Conservation (phyloP, 1,140 invertebrate genomes). For the Apis cerana region DNA sequence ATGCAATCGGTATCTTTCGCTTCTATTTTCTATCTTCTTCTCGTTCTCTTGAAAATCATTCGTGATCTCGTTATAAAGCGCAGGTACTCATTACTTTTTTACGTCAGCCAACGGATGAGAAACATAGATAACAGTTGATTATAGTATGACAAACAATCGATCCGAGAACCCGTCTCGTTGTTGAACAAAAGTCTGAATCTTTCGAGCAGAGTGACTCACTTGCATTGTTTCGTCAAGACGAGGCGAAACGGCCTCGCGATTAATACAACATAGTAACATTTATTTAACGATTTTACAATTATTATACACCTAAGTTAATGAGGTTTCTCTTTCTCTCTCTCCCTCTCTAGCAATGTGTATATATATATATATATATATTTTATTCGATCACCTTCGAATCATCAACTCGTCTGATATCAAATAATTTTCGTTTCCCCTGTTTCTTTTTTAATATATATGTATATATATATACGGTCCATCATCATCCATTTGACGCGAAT, state of each 20-base stretch:
- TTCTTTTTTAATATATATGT: background rate
- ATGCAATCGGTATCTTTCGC: constrained; percentile 16
- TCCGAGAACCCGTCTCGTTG: background rate
- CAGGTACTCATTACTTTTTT: background rate
- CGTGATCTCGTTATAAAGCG: constrained; percentile 22
- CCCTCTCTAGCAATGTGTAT: constrained; percentile 42
- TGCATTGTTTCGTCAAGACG: background rate
- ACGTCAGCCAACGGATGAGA: constrained; percentile 31
- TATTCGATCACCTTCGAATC: constrained; percentile 67
- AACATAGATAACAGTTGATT: constrained; percentile 37
- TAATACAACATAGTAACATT: constrained; percentile 57
- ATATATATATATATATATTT: constrained; percentile 8
- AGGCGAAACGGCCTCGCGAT: constrained; percentile 32
- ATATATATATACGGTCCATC: too few species aligned
- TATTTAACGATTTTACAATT: constrained; percentile 60
- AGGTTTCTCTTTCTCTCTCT: constrained; percentile 43
- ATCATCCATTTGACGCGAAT: too few species aligned
- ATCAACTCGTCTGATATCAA: constrained; percentile 50
- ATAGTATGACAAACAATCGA: constrained; percentile 31
- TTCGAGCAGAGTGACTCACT: background rate
- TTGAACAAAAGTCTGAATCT: background rate
- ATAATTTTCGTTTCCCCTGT: constrained; percentile 37
- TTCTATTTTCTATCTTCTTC: background rate
- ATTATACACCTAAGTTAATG: constrained; percentile 60
- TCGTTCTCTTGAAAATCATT: background rate